These are phyloP conservation scores for Heliothis subflexa DNA, from an alignment of 1,140 invertebrate genomes.

Conservation along the genomic window DNA sequence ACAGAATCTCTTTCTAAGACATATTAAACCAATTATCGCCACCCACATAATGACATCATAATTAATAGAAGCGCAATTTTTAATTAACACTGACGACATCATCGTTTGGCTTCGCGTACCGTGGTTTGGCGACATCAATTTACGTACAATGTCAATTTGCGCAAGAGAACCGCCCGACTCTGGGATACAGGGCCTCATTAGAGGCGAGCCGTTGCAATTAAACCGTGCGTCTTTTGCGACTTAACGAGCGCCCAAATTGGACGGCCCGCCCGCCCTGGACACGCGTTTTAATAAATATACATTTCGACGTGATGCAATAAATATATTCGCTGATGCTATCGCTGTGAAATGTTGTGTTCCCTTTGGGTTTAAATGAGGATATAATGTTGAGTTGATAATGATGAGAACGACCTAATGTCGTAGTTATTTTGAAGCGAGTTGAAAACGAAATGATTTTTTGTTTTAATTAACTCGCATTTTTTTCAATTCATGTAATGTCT, in stretches of 20 bases:
- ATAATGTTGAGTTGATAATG: constrained; percentile 18
- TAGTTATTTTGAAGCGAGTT: background rate
- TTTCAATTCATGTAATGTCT: background rate
- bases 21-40: background rate
- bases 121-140: constrained; percentile 75
- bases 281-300: constrained; percentile 70
- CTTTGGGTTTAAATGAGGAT: constrained; percentile 46
- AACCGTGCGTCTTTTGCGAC: constrained; percentile 81
- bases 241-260: constrained; percentile 82
- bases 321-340: constrained; percentile 64
- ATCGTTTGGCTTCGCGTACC: constrained; percentile 60
- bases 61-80: constrained; percentile 38
- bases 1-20: background rate
- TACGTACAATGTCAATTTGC: constrained; percentile 82
- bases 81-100: constrained; percentile 41
- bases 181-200: constrained; percentile 80
- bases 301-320: constrained; percentile 63
- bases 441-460: background rate
- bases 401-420: constrained; percentile 16
- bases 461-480: background rate
- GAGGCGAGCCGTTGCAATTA: constrained; percentile 82
- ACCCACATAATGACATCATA: constrained; percentile 32
- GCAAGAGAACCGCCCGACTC: constrained; percentile 69
- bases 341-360: constrained; percentile 46
- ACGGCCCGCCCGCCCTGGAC: constrained; percentile 69